phyloP scores from a whole-genome alignment of 2,797 vertebrate species.

The Bovichtus diacanthus region DNA sequence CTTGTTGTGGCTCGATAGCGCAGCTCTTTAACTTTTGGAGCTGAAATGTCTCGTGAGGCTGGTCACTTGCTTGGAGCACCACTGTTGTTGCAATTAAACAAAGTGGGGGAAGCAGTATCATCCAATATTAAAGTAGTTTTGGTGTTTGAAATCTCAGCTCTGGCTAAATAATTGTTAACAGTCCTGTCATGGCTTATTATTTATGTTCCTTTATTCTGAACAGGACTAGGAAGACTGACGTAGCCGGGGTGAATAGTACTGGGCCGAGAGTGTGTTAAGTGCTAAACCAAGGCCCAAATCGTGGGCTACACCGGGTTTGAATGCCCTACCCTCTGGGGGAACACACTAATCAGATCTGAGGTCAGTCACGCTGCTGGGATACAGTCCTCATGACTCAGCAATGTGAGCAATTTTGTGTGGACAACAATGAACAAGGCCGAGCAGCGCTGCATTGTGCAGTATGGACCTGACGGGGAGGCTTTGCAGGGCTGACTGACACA shows the following conservation, averaged over 20 bases:
- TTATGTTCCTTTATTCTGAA: not conserved
- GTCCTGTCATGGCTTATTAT: not conserved
- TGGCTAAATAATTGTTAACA: conserved; percentile 12
- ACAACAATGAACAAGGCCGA: conserved; percentile 51
- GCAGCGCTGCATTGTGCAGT: conserved; percentile 39
- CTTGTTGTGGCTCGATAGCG: conserved; percentile 27
- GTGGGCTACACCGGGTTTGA: conserved; percentile 22
- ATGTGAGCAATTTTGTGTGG: conserved; percentile 42
- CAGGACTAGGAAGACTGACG: not conserved
- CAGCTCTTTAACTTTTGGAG: conserved; percentile 43
- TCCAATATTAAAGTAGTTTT: not conserved
- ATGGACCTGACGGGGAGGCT: not conserved
- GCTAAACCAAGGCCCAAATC: conserved; percentile 28
- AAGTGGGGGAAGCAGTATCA: not conserved
- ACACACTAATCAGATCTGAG: conserved; percentile 59
- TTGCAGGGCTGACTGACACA: conserved; percentile 1
- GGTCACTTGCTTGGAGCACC: conserved; percentile 22
- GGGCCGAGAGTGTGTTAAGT: not conserved
- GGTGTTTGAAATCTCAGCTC: conserved; percentile 2
- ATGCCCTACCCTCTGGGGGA: conserved; percentile 34
- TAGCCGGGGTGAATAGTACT: not conserved
- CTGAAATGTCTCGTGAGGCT: conserved; percentile 25
- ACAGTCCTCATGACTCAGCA: conserved; percentile 65
- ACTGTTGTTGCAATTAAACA: conserved; percentile 15
- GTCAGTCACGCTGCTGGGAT: conserved; percentile 55